phyloP scores from a whole-genome alignment of 2,113 vertebrate genomes.

The Psammodynastes pulverulentus region DNA sequence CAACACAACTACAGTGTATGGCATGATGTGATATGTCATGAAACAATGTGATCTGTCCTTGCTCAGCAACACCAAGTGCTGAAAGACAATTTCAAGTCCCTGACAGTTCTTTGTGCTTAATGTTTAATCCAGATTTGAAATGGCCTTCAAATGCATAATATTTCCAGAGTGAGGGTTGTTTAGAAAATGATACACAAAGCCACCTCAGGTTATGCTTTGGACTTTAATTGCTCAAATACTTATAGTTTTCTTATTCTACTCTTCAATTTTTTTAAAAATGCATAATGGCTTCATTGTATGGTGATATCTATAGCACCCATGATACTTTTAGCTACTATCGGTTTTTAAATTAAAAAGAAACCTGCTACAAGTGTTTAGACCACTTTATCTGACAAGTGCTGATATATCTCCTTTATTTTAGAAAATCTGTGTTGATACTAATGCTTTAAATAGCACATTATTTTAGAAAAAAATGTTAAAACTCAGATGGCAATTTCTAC shows the following conservation, averaged over 20 bases:
- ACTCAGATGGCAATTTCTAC: background rate
- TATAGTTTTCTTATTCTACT: constrained; percentile 30
- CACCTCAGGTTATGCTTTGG: background rate
- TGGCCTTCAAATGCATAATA: background rate
- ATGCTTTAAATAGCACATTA: background rate
- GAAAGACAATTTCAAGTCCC: background rate
- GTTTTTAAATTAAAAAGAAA: constrained; percentile 28
- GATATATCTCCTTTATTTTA: constrained; percentile 45
- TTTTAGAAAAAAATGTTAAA: constrained; percentile 9
- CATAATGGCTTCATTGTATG: constrained; percentile 31
- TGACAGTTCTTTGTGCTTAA: background rate
- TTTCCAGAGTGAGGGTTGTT: background rate
- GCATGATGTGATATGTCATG: background rate
- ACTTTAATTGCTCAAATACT: constrained; percentile 27
- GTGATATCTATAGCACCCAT: constrained; percentile 47
- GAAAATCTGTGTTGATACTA: constrained; percentile 25
- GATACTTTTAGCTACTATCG: constrained; percentile 29
- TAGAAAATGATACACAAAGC: background rate
- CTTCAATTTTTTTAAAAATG: constrained; percentile 11
- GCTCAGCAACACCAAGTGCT: background rate
- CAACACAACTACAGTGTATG: background rate
- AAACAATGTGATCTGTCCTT: background rate
- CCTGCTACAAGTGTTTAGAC: constrained; percentile 53
- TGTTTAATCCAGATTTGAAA: background rate
- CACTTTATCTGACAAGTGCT: constrained; percentile 48